A percentile compares a stretch with the other conserved stretches of the same genome.
Evolutionary conservation across 2,888 invertebrate species (phyloP).

Genomic region (Hyalella azteca): DNA sequence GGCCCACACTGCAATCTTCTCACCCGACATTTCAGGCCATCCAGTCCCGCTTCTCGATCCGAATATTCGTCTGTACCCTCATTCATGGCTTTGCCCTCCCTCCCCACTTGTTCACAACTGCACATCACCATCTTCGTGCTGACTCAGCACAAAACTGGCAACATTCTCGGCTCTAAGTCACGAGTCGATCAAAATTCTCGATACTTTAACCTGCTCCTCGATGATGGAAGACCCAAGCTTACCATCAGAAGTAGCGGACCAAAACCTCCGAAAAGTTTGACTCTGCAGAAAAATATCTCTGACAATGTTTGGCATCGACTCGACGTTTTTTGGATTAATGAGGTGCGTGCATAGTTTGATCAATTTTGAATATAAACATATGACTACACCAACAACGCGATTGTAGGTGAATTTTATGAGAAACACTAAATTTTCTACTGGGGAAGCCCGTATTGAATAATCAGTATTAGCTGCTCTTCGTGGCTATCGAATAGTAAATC

Average conservation of each 20-base stretch:
- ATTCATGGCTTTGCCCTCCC: slow-evolving; percentile 89
- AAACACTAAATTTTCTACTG: too few relatives aligned
- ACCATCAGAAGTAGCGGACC: slow-evolving; percentile 88
- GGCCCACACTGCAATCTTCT: slow-evolving; percentile 78
- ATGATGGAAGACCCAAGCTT: slow-evolving; percentile 81
- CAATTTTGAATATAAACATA: too few relatives aligned
- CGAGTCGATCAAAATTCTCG: too few relatives aligned
- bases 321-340: slow-evolving; percentile 73
- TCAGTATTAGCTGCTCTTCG: too few relatives aligned
- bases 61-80: background rate
- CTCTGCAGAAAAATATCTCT: slow-evolving; percentile 67
- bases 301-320: slow-evolving; percentile 88
- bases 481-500: too few relatives aligned
- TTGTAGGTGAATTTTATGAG: too few relatives aligned
- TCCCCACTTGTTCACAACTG: slow-evolving; percentile 84
- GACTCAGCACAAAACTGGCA: slow-evolving; percentile 64
- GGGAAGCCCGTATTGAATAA: too few relatives aligned
- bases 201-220: slow-evolving; percentile 64
- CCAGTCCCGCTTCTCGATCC: background rate
- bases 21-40: slow-evolving; percentile 39
- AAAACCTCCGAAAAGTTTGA: slow-evolving; percentile 71
- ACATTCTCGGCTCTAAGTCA: background rate
- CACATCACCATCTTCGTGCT: slow-evolving; percentile 81
- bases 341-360: slow-evolving; percentile 62
- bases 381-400: too few relatives aligned